These are phyloP conservation scores for Cyrtonyx montezumae DNA, from an alignment of 2,113 vertebrate genomes.

Conservation along the genomic window DNA sequence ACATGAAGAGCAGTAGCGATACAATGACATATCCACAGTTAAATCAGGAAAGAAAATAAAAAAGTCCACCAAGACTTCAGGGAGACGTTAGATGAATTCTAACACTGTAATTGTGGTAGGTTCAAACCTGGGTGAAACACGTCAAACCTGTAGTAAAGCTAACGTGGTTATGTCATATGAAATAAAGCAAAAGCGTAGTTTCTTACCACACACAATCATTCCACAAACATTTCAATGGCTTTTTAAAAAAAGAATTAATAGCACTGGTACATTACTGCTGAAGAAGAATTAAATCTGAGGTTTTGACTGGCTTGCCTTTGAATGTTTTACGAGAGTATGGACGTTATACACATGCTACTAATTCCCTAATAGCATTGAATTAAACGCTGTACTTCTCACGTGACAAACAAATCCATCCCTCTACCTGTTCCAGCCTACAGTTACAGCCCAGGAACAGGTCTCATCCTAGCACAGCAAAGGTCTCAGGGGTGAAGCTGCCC, in stretches of 20 bases:
- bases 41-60: not conserved
- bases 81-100: not conserved
- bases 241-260: conserved; percentile 1
- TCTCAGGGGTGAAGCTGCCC: not conserved
- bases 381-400: not conserved
- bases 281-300: not conserved
- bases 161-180: not conserved
- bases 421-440: not conserved
- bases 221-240: conserved; percentile 8
- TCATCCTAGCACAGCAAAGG: not conserved
- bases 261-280: not conserved
- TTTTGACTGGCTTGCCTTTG: not conserved
- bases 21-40: conserved; percentile 1
- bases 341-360: not conserved
- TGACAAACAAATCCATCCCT: not conserved
- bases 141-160: conserved; percentile 21
- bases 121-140: conserved; percentile 46
- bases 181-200: not conserved
- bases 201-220: not conserved
- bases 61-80: not conserved
- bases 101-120: conserved; percentile 3
- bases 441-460: not conserved
- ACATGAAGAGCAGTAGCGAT: not conserved
- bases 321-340: not conserved
- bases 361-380: not conserved